phyloP scores from a whole-genome alignment of 2,113 vertebrate genomes.

The Pionites leucogaster region DNA sequence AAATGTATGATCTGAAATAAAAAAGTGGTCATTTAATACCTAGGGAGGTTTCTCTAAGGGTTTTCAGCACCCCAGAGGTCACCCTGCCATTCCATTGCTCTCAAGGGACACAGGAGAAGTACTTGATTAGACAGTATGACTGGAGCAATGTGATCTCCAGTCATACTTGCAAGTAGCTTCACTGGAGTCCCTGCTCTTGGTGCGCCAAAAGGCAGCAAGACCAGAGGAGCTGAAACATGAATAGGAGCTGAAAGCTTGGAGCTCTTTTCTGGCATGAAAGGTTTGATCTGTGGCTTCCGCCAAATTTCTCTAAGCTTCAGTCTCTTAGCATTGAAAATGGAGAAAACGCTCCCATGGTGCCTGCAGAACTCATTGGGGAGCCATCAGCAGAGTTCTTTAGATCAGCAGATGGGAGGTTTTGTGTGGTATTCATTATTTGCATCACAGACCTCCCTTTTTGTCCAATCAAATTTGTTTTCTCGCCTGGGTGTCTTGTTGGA shows the following conservation, averaged over 20 bases:
- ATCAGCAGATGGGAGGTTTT: background rate
- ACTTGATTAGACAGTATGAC: background rate
- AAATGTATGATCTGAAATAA: background rate
- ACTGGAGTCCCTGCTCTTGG: background rate
- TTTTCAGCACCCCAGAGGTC: background rate
- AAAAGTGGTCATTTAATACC: background rate
- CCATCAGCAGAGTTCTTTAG: background rate
- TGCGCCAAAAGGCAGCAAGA: background rate
- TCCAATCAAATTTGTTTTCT: background rate
- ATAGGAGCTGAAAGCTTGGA: background rate
- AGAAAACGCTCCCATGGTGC: background rate
- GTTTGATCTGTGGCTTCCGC: background rate
- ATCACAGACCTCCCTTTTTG: constrained; percentile 16
- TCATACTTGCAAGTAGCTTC: background rate
- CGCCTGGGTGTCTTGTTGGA: constrained; percentile 2
- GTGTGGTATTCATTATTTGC: background rate
- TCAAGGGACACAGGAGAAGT: background rate
- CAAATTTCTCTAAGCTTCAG: background rate
- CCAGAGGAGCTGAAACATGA: background rate
- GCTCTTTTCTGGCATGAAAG: background rate
- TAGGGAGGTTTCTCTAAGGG: background rate
- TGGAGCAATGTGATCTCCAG: background rate
- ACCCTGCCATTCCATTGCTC: background rate
- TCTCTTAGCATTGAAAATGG: background rate
- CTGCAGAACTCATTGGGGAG: background rate